phyloP scores from a whole-genome alignment of 92 coral and sea anemone species.

The Actinostola sp. region DNA sequence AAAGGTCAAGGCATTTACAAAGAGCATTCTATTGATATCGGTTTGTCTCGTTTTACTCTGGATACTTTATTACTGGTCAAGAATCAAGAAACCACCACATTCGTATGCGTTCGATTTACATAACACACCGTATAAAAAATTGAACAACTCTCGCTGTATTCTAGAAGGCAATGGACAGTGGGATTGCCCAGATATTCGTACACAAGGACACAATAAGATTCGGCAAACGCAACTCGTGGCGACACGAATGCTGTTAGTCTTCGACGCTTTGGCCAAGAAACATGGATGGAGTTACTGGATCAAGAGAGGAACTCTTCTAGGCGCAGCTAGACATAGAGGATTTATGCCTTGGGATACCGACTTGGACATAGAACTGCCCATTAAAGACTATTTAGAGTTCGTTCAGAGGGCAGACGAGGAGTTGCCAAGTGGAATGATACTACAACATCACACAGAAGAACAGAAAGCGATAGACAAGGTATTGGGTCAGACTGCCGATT shows the following conservation, averaged over 20 bases:
- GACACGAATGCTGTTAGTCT: constrained; percentile 41
- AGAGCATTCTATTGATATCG: too few relatives aligned
- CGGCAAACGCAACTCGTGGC: constrained; percentile 52
- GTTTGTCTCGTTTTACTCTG: too few relatives aligned
- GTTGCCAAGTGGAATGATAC: constrained; percentile 40
- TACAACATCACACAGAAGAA: constrained; percentile 36
- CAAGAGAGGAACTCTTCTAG: constrained; percentile 43
- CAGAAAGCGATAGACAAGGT: too few relatives aligned
- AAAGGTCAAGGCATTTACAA: too few relatives aligned
- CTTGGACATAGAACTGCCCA: constrained; percentile 50
- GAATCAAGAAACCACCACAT: too few relatives aligned
- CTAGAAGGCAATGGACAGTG: neutral
- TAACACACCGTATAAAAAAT: constrained; percentile 1
- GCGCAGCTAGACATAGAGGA: constrained; percentile 60
- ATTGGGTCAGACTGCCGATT: neutral
- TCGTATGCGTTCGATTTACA: neutral
- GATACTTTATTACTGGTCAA: too few relatives aligned
- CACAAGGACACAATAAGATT: constrained; percentile 15
- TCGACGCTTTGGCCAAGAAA: constrained; percentile 41
- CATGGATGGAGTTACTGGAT: constrained; percentile 50
- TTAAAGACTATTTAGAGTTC: constrained; percentile 50
- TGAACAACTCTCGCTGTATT: neutral
- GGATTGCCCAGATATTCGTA: constrained; percentile 58
- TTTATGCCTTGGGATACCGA: constrained; percentile 62
- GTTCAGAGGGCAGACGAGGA: constrained; percentile 20